A percentile compares a stretch with the other conserved stretches of the same genome.
phyloP scores from a whole-genome alignment of 2,888 invertebrate species.

The Thelaira solivaga region DNA sequence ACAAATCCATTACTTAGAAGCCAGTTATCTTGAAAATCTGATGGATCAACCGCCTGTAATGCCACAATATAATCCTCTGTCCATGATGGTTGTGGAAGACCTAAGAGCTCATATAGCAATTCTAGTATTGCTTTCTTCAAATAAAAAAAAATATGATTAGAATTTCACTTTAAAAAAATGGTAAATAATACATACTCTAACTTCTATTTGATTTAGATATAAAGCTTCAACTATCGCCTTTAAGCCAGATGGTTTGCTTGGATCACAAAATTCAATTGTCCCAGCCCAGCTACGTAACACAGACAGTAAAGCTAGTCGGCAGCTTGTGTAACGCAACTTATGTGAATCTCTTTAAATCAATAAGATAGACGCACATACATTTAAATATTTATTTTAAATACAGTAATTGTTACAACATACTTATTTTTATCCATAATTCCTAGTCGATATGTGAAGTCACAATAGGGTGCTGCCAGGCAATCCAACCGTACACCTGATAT shows the following conservation, averaged over 20 bases:
- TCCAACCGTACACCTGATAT: conserved; percentile 88
- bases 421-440: conserved; percentile 85
- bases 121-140: conserved; percentile 92
- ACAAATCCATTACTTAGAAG: conserved; percentile 94
- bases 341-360: conserved; percentile 81
- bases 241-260: conserved; percentile 85
- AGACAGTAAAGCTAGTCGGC: conserved; percentile 89
- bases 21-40: conserved; percentile 90
- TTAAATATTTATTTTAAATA: background rate
- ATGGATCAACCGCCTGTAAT: conserved; percentile 91
- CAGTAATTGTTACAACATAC: conserved; percentile 75
- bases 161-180: too few relatives aligned
- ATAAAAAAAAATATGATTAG: conserved; percentile 66
- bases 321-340: conserved; percentile 90
- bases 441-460: conserved; percentile 90
- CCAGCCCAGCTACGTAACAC: conserved; percentile 95
- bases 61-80: conserved; percentile 94
- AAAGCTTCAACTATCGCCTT: conserved; percentile 88
- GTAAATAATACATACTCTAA: conserved; percentile 91
- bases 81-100: conserved; percentile 93
- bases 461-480: conserved; percentile 94
- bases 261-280: conserved; percentile 90
- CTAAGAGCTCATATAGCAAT: conserved; percentile 92
- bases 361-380: background rate
- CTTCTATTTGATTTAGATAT: conserved; percentile 91